Evolutionary conservation across 2,113 vertebrate genomes (phyloP).

Genomic region (Equus przewalskii): DNA sequence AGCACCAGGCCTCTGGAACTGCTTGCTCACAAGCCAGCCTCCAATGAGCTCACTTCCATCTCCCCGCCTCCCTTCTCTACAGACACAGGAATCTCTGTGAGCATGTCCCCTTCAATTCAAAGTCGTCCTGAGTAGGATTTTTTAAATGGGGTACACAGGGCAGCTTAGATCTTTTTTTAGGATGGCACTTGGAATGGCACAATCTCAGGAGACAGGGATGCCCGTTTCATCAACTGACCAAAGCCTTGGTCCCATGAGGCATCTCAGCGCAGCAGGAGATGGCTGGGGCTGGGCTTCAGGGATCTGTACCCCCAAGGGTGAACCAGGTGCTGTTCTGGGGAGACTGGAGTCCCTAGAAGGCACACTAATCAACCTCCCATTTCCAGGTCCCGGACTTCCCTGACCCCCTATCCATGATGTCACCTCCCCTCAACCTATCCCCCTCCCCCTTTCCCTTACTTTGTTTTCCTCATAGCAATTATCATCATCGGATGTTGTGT

Average conservation of each 20-base stretch:
- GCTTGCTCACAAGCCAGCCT: neutral
- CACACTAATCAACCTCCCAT: neutral
- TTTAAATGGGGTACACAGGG: neutral
- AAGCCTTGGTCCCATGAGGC: neutral
- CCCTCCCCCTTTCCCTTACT: neutral
- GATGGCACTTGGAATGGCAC: neutral
- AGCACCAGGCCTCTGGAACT: neutral
- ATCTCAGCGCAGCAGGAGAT: neutral
- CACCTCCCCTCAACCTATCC: neutral
- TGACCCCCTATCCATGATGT: too few species aligned
- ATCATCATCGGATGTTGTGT: neutral
- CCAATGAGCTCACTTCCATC: neutral
- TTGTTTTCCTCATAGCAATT: neutral
- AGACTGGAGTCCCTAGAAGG: neutral
- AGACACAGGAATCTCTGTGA: neutral
- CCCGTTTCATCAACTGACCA: neutral
- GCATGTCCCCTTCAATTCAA: neutral
- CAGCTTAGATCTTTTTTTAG: neutral
- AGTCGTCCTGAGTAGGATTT: neutral
- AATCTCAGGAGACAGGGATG: neutral
- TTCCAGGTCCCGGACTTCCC: neutral
- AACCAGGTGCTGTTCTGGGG: neutral
- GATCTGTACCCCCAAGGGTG: neutral
- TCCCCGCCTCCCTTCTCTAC: neutral
- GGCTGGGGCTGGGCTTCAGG: neutral